phyloP scores from a whole-genome alignment of 2,113 vertebrate species.

The Cyprinodon variegatus region DNA sequence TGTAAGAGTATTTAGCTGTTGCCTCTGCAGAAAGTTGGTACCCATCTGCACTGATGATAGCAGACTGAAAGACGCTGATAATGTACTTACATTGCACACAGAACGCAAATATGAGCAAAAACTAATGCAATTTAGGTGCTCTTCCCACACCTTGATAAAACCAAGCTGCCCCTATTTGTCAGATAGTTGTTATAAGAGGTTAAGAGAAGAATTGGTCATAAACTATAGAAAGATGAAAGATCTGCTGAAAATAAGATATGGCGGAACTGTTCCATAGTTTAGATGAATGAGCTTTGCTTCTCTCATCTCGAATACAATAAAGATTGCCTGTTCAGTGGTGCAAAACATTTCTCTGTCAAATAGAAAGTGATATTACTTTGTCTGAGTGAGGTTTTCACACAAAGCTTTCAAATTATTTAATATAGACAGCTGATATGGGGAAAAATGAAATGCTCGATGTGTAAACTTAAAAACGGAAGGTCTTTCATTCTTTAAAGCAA shows the following conservation, averaged over 20 bases:
- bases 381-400: slow-evolving; percentile 10
- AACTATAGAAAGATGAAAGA: slow-evolving; percentile 14
- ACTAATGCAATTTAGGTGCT: background rate
- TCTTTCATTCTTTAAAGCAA: background rate
- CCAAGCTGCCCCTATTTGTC: background rate
- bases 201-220: slow-evolving; percentile 1
- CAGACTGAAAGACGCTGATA: no score
- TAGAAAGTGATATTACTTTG: slow-evolving; percentile 32
- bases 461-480: background rate
- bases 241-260: slow-evolving; percentile 4
- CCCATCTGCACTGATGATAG: no score
- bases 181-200: background rate
- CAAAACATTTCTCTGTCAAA: slow-evolving; percentile 26
- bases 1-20: no score
- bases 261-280: slow-evolving; percentile 11
- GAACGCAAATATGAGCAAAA: background rate
- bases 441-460: background rate
- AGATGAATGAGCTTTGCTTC: slow-evolving; percentile 12
- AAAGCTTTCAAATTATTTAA: slow-evolving; percentile 22
- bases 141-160: background rate
- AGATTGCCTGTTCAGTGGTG: slow-evolving; percentile 23
- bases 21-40: no score
- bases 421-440: slow-evolving; percentile 13
- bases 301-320: slow-evolving; percentile 11
- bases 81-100: no score